Conservation (phyloP, 2,113 vertebrate genomes). For the Epinephelus cyanopodus region DNA sequence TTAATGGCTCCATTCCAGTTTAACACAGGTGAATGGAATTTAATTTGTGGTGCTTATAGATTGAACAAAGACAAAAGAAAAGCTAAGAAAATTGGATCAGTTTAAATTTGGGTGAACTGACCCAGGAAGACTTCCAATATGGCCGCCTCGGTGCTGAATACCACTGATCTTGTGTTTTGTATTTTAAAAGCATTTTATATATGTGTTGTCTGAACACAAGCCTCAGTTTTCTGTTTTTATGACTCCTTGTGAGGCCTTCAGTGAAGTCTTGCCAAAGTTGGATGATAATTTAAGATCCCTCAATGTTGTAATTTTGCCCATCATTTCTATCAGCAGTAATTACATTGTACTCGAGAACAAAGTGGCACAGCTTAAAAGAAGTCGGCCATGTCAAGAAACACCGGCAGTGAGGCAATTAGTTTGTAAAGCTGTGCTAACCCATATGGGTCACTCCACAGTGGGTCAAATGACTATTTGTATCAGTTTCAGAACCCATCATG, state of each 20-base stretch:
- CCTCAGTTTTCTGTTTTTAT: neutral
- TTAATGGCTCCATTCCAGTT: neutral
- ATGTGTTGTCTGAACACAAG: too few species aligned
- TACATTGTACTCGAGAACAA: neutral
- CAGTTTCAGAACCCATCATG: too few species aligned
- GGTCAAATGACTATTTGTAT: neutral
- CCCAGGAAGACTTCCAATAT: neutral
- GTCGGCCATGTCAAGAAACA: neutral
- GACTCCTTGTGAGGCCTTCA: neutral
- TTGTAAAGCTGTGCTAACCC: neutral
- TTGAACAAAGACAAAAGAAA: too few species aligned
- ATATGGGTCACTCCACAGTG: neutral
- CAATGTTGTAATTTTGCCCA: neutral
- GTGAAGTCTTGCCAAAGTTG: conserved; percentile 8
- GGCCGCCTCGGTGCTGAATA: neutral
- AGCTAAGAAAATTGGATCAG: neutral
- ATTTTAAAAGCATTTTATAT: neutral
- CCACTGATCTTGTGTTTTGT: neutral
- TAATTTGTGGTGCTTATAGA: neutral
- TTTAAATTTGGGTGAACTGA: neutral
- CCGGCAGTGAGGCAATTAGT: neutral
- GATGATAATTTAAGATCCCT: neutral
- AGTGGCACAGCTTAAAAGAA: neutral
- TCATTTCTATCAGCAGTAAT: neutral
- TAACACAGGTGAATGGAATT: neutral